Base-by-base conservation (phyloP, 2,888 invertebrate genomes). In the Drosophila atripex region DNA sequence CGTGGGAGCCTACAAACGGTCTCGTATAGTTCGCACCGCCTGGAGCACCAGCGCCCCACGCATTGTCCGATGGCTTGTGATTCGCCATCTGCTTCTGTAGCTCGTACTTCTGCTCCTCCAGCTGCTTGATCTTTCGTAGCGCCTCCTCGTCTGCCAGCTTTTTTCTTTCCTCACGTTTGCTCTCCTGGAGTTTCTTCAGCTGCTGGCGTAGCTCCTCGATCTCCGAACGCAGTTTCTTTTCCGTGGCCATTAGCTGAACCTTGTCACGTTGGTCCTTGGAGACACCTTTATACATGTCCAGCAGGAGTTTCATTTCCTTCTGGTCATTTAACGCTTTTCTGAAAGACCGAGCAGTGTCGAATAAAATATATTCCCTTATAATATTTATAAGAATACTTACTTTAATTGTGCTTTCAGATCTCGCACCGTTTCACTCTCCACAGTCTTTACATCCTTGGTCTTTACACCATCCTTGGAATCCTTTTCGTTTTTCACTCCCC, bases 231-330 rank as follows among this genome's bases (percentile, higher is more conserved):
- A 96, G 94, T 92, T 98, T 98, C 87, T 98, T 95, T 92, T 99
- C 98, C 0, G 96, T 96, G 0, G 98, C 97, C 98, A 98, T 98
- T 61, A 98, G 93, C 92, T 97, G 97, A 45, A 97, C 98, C 92
- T 98, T 98, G 90, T 99, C 98, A 5, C 98, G 93, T 90, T 98
- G 97, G 89, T 99, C 99, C 91, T 98, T 99, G 64, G 97, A 96
- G 8, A 97, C 97, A n/a, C 97, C 97, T 92, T 98, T 99, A 92
- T 98, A 98, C 97, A 98, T 98, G 91, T 99, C 98, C 72, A 98
- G 92, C 11, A 99, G 92, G 0, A 99, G 92, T 90, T 98, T 98
- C 94, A 98, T 94, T 91, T 99, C 99, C 86, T 97, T 97, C 91
- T 98, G 97, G 90, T 97, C 97, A 90, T 97, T 97, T 49, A 96